Evolutionary conservation across 2,797 vertebrate species (phyloP), one percentile per base, ranked within the genome.

Genomic region (Brotula barbata): DNA sequence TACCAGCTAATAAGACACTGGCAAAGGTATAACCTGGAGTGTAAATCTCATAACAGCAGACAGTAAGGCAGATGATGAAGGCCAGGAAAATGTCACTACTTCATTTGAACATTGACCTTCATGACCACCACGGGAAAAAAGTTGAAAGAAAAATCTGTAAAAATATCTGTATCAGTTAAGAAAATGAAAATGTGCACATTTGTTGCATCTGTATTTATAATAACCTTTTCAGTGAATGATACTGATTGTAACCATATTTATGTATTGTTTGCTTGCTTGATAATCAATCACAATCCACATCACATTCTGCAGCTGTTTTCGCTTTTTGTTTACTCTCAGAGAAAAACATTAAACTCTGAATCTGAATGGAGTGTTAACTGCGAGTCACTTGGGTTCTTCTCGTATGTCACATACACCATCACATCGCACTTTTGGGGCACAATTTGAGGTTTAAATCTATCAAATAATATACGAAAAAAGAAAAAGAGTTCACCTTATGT

Each of bases 401-500:
- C 9, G n/a, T 7, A 39, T 39, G 13, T n/a, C 6, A 52, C 31
- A 52, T 36, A 11, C 13, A 14, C 6, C 13, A 33, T 48, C 46
- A n/a, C 13, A n/a, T n/a, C 6, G 15, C 13, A 39, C 15, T 36
- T 36, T 36, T 6, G 34, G 34, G 9, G n/a, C n/a, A 28, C 7
- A 28, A 28, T 28, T 28, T 28, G 3, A 15, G 13, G 37, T 2
- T 15, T 4, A 36, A 36, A 39, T 5, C 3, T 15, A n/a, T 39
- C 37, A 19, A 16, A 14, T 10, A 9, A 47, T 47, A 48, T 49
- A 34, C 19, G 33, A 52, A 3, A 54, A 59, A 43, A 68, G 22
- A 71, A 20, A 36, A 50, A 88, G 64, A 66, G 72, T 65, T 61
- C 51, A 70, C 84, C 54, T 51, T 41, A 49, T 74, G 55, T 73